A percentile compares a stretch with the other conserved stretches of the same genome.
Evolutionary conservation across 1,140 invertebrate species (phyloP).

Genomic region (Drosophila melanogaster): DNA sequence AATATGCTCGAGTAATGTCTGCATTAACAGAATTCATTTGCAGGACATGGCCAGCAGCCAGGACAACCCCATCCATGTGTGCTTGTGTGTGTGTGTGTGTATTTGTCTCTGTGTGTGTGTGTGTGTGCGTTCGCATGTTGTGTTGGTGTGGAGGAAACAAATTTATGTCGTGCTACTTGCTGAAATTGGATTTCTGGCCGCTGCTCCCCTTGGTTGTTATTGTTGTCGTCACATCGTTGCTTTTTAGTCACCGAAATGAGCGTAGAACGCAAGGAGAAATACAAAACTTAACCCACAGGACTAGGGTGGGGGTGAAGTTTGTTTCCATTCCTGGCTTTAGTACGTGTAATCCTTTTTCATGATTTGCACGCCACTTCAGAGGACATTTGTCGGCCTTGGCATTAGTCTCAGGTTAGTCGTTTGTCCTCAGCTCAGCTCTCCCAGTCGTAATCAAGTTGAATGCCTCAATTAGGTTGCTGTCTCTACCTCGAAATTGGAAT

Average conservation of each 20-base stretch:
- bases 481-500: conserved; percentile 51
- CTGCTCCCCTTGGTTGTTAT: conserved; percentile 55
- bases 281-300: conserved; percentile 22
- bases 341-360: conserved; percentile 81
- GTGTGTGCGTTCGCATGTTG: neutral
- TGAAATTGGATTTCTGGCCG: conserved; percentile 79
- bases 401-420: conserved; percentile 43
- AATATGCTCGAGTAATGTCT: conserved; percentile 84
- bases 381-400: conserved; percentile 63
- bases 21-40: conserved; percentile 84
- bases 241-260: conserved; percentile 44
- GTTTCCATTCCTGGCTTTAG: conserved; percentile 69
- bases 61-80: conserved; percentile 24
- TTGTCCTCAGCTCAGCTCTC: neutral
- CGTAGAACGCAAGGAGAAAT: neutral
- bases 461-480: conserved; percentile 68
- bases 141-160: conserved; percentile 70
- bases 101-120: neutral
- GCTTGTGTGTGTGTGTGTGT: conserved; percentile 10
- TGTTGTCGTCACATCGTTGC: conserved; percentile 67
- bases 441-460: conserved; percentile 62
- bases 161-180: conserved; percentile 81
- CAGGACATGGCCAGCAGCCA: conserved; percentile 57
- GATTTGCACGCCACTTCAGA: conserved; percentile 62
- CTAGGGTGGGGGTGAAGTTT: conserved; percentile 42